Evolutionary conservation across 2,113 vertebrate genomes (phyloP).

Genomic region (Chinchilla lanigera): DNA sequence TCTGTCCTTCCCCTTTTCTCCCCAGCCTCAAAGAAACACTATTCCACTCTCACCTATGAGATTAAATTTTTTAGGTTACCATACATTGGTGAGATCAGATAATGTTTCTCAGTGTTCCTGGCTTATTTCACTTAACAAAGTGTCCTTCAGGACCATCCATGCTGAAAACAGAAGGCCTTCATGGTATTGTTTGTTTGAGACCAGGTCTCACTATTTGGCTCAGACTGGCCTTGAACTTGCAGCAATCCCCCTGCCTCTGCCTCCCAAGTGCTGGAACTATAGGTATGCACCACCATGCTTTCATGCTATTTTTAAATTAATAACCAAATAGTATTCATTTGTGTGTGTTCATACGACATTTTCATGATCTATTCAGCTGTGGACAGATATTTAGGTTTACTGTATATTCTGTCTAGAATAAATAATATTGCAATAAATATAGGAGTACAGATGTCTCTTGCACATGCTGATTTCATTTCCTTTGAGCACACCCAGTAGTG

Average conservation of each 20-base stretch:
- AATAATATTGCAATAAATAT: background rate
- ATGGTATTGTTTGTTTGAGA: background rate
- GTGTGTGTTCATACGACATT: background rate
- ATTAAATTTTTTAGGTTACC: background rate
- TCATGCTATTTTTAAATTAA: background rate
- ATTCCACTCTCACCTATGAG: background rate
- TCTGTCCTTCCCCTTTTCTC: background rate
- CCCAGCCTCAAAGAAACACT: background rate
- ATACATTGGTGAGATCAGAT: background rate
- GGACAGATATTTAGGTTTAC: background rate
- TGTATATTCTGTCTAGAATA: background rate
- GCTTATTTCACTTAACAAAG: background rate
- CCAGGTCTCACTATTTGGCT: background rate
- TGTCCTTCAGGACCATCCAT: background rate
- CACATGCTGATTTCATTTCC: background rate
- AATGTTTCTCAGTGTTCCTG: background rate
- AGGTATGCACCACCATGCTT: background rate
- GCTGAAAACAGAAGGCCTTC: background rate
- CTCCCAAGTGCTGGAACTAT: background rate
- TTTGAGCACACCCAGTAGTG: background rate
- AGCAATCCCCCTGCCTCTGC: background rate
- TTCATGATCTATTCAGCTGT: background rate
- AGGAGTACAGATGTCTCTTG: background rate
- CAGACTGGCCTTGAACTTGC: background rate
- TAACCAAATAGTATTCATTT: background rate